A percentile compares a stretch with the other conserved stretches of the same genome.
Conservation (phyloP, 2,113 vertebrate genomes). For the Riparia riparia region DNA sequence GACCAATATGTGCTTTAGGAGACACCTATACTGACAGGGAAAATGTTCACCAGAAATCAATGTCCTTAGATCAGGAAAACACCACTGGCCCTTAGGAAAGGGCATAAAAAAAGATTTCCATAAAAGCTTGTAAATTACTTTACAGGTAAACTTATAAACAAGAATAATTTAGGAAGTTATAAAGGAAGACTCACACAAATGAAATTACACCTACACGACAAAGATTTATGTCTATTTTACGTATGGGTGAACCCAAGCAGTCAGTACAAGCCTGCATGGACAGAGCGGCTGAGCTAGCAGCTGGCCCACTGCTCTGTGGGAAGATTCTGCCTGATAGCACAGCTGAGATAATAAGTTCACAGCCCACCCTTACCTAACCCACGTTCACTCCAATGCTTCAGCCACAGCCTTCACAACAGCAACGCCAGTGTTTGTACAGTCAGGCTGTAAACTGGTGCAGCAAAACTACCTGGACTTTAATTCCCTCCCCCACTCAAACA, state of each 20-base stretch:
- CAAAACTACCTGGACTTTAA: neutral
- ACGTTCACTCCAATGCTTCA: neutral
- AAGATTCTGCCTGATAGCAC: neutral
- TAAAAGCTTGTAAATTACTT: neutral
- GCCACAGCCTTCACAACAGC: rapidly evolving
- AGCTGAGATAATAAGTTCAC: neutral
- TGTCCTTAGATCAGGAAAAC: neutral
- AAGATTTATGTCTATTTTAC: neutral
- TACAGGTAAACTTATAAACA: neutral
- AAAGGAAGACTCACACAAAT: neutral
- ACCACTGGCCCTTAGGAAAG: neutral
- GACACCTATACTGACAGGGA: neutral
- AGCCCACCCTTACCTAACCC: neutral
- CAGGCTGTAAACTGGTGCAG: neutral
- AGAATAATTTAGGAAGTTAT: neutral
- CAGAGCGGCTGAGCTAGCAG: neutral
- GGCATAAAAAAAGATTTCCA: neutral
- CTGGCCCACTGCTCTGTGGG: neutral
- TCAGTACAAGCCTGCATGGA: neutral
- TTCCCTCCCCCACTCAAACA: neutral
- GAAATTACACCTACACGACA: neutral
- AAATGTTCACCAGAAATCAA: neutral
- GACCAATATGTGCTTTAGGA: neutral
- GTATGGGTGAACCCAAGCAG: neutral
- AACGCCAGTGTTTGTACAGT: rapidly evolving